Base-by-base conservation (phyloP, 2,888 invertebrate genomes). In the Zhuqinia jingwanae region DNA sequence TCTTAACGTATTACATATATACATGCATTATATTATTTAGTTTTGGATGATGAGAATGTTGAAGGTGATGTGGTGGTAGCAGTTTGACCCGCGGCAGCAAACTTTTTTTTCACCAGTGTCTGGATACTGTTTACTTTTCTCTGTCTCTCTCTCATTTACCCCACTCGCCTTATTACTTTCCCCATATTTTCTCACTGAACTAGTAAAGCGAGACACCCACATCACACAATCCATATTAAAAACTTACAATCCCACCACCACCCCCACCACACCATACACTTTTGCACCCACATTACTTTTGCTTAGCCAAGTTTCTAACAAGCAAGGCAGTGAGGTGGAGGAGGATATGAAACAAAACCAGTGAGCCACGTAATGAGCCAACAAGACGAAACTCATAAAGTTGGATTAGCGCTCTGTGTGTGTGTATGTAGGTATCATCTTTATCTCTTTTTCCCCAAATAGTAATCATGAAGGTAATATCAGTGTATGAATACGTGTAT, bases 331-430 rank as follows among this genome's bases (percentile, higher is more conserved):
- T 50, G 50, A 15, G n/a, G 53, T 17, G 20, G 53, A 17, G 50
- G 5, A 53, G 53, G 53, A 53, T 56, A 79, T 58, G 58, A 77
- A 58, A 65, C 45, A 70, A 81, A 81, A 68, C 70, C 56, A 68
- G 68, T 76, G 75, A 75, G 42, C 83, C 76, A 83, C 63, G 58
- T 83, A 83, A 83, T 83, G 83, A 83, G 83, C 27, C 73, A 50
- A 73, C 50, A 30, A 73, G 50, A 50, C 27, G 36, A 83, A 83
- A 83, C 83, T 76, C 75, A 83, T 83, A 83, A 83, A 83, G 83
- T 83, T 76, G 83, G 83, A 76, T 76, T 76, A 76, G 65, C 63
- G 63, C 50, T 65, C 70, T 70, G 56, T 53, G 30, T 25, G 50
- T 56, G 42, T 53, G 25, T 13, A 10, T 58, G n/a, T 3, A 22